Evolutionary conservation across 2,797 vertebrate genomes (phyloP).

Genomic region (Pantherophis vulpinus): DNA sequence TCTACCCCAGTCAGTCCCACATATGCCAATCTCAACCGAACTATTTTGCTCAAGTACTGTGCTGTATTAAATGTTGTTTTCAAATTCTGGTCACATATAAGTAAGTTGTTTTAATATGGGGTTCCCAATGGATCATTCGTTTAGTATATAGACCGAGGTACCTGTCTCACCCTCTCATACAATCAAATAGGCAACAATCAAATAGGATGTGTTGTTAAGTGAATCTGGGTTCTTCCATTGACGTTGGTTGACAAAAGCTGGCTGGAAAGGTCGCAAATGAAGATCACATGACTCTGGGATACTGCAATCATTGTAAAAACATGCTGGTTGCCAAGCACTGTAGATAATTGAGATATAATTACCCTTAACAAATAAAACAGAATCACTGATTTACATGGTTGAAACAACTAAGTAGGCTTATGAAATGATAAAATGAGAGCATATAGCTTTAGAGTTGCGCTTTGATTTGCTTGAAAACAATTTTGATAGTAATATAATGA

Average conservation of each 20-base stretch:
- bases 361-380: neutral
- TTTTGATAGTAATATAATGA: slow-evolving; percentile 5
- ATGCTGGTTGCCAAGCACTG: neutral
- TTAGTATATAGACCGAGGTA: no score
- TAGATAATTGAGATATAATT: neutral
- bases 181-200: no score
- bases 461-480: neutral
- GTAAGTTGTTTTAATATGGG: no score
- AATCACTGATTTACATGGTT: neutral
- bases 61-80: no score
- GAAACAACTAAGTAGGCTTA: neutral
- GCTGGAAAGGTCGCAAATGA: neutral
- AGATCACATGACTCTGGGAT: neutral
- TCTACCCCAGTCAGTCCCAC: no score
- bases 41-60: no score
- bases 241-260: neutral
- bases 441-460: neutral
- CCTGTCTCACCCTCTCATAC: no score
- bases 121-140: no score
- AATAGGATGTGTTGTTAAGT: neutral
- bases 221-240: neutral
- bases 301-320: neutral
- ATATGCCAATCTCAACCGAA: no score
- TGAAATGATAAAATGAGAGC: neutral
- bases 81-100: no score